Base-by-base conservation (phyloP, 2,888 invertebrate genomes). In the Tromatobia lineatoria region DNA sequence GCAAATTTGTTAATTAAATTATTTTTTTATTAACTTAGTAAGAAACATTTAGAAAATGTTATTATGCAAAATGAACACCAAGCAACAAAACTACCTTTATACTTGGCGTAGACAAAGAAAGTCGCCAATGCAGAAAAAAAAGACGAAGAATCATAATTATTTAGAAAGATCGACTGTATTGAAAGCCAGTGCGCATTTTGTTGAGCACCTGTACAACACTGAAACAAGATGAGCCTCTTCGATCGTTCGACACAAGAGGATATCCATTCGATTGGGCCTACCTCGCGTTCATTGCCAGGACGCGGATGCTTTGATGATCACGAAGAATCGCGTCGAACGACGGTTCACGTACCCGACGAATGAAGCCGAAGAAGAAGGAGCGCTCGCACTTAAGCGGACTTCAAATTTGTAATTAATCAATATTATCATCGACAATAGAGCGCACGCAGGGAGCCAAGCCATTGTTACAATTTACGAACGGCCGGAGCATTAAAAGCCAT, bases 401-500 rank as follows among this genome's bases (percentile, higher is more conserved):
- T 88, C 89, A 87, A 87, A 86, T 89, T 90, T 87, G 88, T 90
- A 91, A 93, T 93, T 92, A 93, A 93, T 93, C 92, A 93, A 93
- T 91, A 93, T 92, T 93, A 93, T 90, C 91, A 91, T 90, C 90
- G 90, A 92, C 92, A 92, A 93, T 91, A 86, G 90, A 83, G 88
- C 86, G 83, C 87, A 86, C 87, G 84, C 84, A 88, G 86, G 73
- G 83, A 85, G 84, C 84, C 84, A 52, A 82, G 85, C 89, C 88
- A 91, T 92, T 91, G 91, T 92, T 91, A 89, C 89, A 89, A 88
- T 90, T 91, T 91, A 89, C 89, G 47, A 66, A 23, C 45, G 47
- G 25, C 20, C 18, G 1, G 20, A 23, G 23, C 74, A 74, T 66
- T 52, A 66, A 50, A 29, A 29, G 4, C 29, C 29, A 29, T 23